phyloP scores from a whole-genome alignment of 2,113 vertebrate species.

The Monopterus albus region DNA sequence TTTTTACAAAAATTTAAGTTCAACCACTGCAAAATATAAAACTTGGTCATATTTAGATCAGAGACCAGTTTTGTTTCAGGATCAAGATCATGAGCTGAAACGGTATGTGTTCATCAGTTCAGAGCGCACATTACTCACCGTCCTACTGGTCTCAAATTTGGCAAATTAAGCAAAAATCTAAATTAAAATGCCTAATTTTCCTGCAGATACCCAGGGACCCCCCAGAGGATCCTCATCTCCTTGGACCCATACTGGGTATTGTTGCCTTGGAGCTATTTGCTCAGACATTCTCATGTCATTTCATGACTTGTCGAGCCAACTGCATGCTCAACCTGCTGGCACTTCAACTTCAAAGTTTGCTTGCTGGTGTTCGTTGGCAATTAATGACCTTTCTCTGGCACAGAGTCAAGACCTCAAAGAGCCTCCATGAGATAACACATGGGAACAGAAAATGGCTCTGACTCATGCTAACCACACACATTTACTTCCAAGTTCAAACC shows the following conservation, averaged over 20 bases:
- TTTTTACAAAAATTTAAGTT: too few species aligned
- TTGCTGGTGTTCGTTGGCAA: slow-evolving; percentile 14
- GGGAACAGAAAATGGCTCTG: slow-evolving; percentile 21
- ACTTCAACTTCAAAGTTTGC: slow-evolving; percentile 5
- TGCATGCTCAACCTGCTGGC: not conserved
- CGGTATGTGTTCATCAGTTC: not conserved
- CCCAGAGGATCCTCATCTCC: not conserved
- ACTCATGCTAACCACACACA: slow-evolving; percentile 13
- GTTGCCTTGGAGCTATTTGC: not conserved
- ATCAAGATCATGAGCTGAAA: not conserved
- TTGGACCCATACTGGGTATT: not conserved
- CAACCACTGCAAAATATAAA: too few species aligned
- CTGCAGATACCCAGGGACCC: not conserved
- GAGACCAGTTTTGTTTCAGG: not conserved
- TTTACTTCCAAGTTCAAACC: not conserved
- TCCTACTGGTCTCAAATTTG: not conserved
- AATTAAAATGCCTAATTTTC: not conserved
- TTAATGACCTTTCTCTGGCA: not conserved
- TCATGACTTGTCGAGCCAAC: slow-evolving; percentile 17
- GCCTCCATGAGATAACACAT: slow-evolving; percentile 6
- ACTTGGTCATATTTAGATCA: not conserved
- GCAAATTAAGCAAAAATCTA: not conserved
- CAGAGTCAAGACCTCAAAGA: slow-evolving; percentile 13
- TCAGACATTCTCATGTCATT: not conserved
- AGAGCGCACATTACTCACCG: not conserved